These are phyloP conservation scores for Heliconius melpomene DNA, from an alignment of 1,140 invertebrate species.

Conservation along the genomic window DNA sequence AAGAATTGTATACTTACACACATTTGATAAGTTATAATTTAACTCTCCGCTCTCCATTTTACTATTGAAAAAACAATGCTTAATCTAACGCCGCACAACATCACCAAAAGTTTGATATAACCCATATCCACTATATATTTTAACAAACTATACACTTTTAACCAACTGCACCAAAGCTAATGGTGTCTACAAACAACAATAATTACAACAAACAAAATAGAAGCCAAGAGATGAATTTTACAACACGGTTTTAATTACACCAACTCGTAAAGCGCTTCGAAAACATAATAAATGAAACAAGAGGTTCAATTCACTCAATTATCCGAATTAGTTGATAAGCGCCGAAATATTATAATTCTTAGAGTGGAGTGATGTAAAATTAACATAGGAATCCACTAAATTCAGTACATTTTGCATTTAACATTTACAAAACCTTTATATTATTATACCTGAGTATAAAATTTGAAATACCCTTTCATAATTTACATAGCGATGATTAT, in stretches of 20 bases:
- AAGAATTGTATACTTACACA: no score
- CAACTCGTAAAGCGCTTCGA: conserved; percentile 13
- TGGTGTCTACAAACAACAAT: neutral
- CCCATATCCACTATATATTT: neutral
- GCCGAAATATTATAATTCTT: conserved; percentile 67
- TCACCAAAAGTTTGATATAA: no score
- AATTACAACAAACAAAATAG: neutral
- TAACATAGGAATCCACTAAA: conserved; percentile 60
- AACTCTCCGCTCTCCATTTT: no score
- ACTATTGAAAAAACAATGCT: no score
- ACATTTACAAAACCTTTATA: conserved; percentile 34
- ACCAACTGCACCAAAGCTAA: neutral
- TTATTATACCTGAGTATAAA: conserved; percentile 5
- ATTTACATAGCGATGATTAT: neutral
- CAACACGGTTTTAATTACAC: conserved; percentile 5
- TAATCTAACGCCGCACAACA: no score
- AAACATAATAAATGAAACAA: conserved; percentile 36
- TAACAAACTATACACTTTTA: neutral
- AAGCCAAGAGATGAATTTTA: neutral
- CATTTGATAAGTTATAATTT: no score
- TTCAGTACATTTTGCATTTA: conserved; percentile 44
- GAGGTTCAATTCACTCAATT: conserved; percentile 47
- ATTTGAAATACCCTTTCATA: conserved; percentile 1
- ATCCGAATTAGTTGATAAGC: conserved; percentile 46
- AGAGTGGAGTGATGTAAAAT: conserved; percentile 67